These are phyloP conservation scores for Aleiodes testaceus DNA, from an alignment of 2,888 invertebrate genomes.

Conservation along the genomic window DNA sequence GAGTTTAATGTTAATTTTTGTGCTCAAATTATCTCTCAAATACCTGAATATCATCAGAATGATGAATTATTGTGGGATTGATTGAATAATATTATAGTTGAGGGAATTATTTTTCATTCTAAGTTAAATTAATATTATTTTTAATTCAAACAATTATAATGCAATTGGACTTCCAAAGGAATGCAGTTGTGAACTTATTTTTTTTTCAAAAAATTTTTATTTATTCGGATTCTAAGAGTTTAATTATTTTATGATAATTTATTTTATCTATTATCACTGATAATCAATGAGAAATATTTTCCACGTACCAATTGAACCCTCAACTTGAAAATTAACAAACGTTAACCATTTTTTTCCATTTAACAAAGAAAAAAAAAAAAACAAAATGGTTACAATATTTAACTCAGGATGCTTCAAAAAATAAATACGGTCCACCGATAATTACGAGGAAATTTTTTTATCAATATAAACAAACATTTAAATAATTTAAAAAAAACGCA, in stretches of 20 bases:
- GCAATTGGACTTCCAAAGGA: slow-evolving; percentile 8
- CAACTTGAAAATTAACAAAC: neutral
- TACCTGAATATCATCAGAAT: neutral
- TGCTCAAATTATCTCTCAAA: slow-evolving; percentile 42
- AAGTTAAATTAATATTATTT: slow-evolving; percentile 12
- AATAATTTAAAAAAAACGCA: slow-evolving; percentile 44
- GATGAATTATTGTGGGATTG: slow-evolving; percentile 7
- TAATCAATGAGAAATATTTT: slow-evolving; percentile 27
- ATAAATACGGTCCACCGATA: slow-evolving; percentile 59
- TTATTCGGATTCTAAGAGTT: slow-evolving; percentile 33
- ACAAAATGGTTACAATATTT: slow-evolving; percentile 73
- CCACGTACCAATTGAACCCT: neutral
- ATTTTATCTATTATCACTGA: neutral
- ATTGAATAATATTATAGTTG: neutral
- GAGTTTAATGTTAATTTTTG: slow-evolving; percentile 31
- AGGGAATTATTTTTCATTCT: slow-evolving; percentile 4
- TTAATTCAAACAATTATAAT: neutral
- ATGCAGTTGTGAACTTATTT: neutral
- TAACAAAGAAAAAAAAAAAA: slow-evolving; percentile 67
- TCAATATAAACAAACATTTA: slow-evolving; percentile 49
- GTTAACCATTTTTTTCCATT: slow-evolving; percentile 50
- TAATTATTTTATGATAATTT: slow-evolving; percentile 38
- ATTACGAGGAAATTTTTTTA: slow-evolving; percentile 52
- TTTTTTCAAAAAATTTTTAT: neutral
- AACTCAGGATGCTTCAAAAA: slow-evolving; percentile 71